These are phyloP conservation scores for Molanna angustata DNA, from an alignment of 2,888 invertebrate species.

Conservation along the genomic window DNA sequence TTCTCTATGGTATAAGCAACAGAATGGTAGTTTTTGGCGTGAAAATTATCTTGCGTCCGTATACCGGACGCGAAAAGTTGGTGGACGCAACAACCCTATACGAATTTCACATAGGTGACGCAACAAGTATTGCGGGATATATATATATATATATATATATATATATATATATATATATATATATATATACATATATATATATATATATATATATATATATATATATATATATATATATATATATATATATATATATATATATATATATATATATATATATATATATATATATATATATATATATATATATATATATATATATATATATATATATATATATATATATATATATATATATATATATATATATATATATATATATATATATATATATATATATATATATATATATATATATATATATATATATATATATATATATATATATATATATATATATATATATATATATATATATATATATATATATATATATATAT, in stretches of 20 bases:
- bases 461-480: background rate
- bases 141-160: too few relatives aligned
- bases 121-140: too few relatives aligned
- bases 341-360: background rate
- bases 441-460: background rate
- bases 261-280: background rate
- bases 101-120: too few relatives aligned
- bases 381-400: background rate
- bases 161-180: too few relatives aligned
- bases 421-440: background rate
- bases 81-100: too few relatives aligned
- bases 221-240: background rate
- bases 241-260: background rate
- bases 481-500: too few relatives aligned
- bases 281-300: background rate
- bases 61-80: too few relatives aligned
- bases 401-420: background rate
- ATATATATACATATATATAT: background rate
- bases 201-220: background rate
- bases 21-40: too few relatives aligned
- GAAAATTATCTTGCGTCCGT: too few relatives aligned
- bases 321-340: background rate
- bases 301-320: background rate
- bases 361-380: background rate
- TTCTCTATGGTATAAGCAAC: too few relatives aligned